A percentile compares a stretch with the other conserved stretches of the same genome.
phyloP scores from a whole-genome alignment of 2,888 invertebrate genomes.

The Drosophila paucipuncta region DNA sequence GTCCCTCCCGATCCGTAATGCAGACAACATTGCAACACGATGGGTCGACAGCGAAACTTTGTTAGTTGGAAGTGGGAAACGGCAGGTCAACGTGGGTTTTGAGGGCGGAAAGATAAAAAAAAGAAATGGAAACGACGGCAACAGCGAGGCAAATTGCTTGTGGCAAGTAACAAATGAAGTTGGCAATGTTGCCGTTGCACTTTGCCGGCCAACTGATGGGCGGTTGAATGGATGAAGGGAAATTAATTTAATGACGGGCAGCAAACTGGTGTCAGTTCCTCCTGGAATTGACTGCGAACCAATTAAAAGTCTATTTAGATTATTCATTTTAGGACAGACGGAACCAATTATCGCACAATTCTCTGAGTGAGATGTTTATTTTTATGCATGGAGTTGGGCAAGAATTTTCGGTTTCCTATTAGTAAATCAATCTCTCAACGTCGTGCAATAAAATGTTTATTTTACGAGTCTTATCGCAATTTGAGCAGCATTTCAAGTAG shows the following conservation, averaged over 20 bases:
- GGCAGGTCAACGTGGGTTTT: constrained; percentile 2
- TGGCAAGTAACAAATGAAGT: constrained; percentile 50
- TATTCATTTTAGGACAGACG: neutral
- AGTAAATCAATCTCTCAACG: neutral
- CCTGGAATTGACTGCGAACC: neutral
- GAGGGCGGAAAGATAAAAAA: neutral
- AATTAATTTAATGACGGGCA: constrained; percentile 32
- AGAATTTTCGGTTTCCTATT: neutral
- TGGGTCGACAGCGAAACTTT: constrained; percentile 1
- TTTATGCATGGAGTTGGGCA: neutral
- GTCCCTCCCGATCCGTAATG: constrained; percentile 1
- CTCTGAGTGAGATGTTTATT: neutral
- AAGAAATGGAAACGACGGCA: constrained; percentile 1
- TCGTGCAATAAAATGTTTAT: neutral
- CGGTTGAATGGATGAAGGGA: constrained; percentile 8
- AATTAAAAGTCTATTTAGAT: neutral
- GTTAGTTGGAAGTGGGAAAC: neutral
- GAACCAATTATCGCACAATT: neutral
- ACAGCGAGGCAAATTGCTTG: constrained; percentile 37
- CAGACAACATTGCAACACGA: constrained; percentile 8
- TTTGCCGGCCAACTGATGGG: constrained; percentile 10
- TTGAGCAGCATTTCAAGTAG: neutral
- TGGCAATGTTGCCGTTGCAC: constrained; percentile 43
- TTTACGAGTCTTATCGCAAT: neutral
- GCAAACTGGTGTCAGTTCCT: neutral